Percentiles rank a stretch among this genome's conserved stretches.
Evolutionary conservation across 2,797 vertebrate species (phyloP).

Genomic region (Hozukius guyotensis): DNA sequence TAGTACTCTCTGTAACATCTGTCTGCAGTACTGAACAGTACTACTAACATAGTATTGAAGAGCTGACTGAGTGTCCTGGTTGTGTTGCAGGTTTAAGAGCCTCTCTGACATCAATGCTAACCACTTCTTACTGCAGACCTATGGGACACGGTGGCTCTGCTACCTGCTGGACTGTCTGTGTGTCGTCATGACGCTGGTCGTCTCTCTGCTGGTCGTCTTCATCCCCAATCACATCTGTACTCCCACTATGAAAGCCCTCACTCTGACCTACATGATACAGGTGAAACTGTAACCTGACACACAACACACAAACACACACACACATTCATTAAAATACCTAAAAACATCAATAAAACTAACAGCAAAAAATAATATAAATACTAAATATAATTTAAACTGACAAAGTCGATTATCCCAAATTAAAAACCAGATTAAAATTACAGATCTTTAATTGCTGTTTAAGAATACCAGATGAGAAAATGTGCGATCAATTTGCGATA

Average conservation of each 20-base stretch:
- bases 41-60: too few relatives aligned
- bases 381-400: too few relatives aligned
- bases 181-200: background rate
- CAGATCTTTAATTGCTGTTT: too few relatives aligned
- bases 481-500: too few relatives aligned
- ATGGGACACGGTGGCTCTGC: conserved; percentile 79
- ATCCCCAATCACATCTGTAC: conserved; percentile 22
- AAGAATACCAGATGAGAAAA: too few relatives aligned
- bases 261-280: conserved; percentile 80
- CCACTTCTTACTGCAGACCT: conserved; percentile 78
- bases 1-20: too few relatives aligned
- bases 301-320: too few relatives aligned
- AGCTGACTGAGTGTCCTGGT: background rate
- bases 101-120: conserved; percentile 76
- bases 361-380: too few relatives aligned
- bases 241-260: conserved; percentile 78
- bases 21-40: background rate
- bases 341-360: too few relatives aligned
- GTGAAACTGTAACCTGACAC: conserved; percentile 39
- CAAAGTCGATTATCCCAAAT: too few relatives aligned
- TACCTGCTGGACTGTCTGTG: conserved; percentile 69
- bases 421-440: too few relatives aligned
- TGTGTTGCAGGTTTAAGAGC: conserved; percentile 73
- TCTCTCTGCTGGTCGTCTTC: background rate
- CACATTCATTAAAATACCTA: too few relatives aligned